Percentiles rank a stretch among this genome's conserved stretches.
phyloP scores from a whole-genome alignment of 2,113 vertebrate species.

The Mola mola region DNA sequence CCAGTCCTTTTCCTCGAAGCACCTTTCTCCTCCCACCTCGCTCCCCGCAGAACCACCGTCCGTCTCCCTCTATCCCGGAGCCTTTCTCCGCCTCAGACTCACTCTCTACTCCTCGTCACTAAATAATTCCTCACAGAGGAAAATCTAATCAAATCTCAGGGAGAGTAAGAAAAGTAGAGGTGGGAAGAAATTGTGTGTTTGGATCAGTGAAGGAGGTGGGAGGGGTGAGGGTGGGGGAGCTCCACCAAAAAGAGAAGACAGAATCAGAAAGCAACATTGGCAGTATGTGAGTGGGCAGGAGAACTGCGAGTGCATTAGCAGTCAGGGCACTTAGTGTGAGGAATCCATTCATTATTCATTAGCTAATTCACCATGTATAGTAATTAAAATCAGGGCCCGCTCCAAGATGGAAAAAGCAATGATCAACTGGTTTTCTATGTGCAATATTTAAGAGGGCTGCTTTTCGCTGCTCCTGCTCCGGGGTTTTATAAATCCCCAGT shows the following conservation, averaged over 20 bases:
- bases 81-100: slow-evolving; percentile 50
- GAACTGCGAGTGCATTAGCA: slow-evolving; percentile 78
- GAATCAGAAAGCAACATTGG: slow-evolving; percentile 64
- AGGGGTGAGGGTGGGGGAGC: background rate
- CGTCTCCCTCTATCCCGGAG: slow-evolving; percentile 58
- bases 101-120: slow-evolving; percentile 62
- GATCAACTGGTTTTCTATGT: slow-evolving; percentile 64
- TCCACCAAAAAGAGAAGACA: slow-evolving; percentile 56
- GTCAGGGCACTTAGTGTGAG: slow-evolving; percentile 81
- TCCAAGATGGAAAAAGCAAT: slow-evolving; percentile 76
- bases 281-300: slow-evolving; percentile 58
- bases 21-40: slow-evolving; percentile 59
- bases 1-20: slow-evolving; percentile 64
- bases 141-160: slow-evolving; percentile 74
- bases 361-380: slow-evolving; percentile 83
- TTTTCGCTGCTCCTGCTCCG: slow-evolving; percentile 32
- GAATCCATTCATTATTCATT: slow-evolving; percentile 86
- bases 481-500: slow-evolving; percentile 45
- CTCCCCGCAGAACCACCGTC: slow-evolving; percentile 60
- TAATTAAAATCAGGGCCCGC: slow-evolving; percentile 81
- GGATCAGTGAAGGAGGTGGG: slow-evolving; percentile 41
- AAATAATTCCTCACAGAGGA: slow-evolving; percentile 74
- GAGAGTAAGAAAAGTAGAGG: slow-evolving; percentile 57
- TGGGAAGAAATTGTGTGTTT: slow-evolving; percentile 56
- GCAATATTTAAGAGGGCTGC: slow-evolving; percentile 56